Percentiles rank a stretch among this genome's conserved stretches.
These are phyloP conservation scores for Notospermus geniculatus DNA, from an alignment of 1,140 invertebrate genomes.

Conservation along the genomic window DNA sequence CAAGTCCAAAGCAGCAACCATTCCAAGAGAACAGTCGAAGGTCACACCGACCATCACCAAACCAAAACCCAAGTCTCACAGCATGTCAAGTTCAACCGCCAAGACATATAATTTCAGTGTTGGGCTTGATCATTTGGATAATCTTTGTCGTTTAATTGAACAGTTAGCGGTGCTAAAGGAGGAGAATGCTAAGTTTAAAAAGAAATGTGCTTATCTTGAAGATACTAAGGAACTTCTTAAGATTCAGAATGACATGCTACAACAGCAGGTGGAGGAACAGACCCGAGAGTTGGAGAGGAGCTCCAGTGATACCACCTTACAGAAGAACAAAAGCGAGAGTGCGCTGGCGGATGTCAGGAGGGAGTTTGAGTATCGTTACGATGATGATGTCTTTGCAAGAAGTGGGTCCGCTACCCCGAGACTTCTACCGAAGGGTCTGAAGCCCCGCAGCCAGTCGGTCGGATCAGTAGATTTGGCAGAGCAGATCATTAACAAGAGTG, in stretches of 20 bases:
- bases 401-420: neutral
- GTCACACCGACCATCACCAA: neutral
- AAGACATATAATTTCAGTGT: constrained; percentile 35
- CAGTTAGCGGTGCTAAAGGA: constrained; percentile 70
- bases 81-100: neutral
- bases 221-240: constrained; percentile 68
- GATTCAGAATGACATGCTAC: constrained; percentile 45
- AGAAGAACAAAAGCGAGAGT: constrained; percentile 10
- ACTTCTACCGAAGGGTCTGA: neutral
- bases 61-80: constrained; percentile 2
- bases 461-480: constrained; percentile 13
- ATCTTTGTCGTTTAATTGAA: constrained; percentile 71
- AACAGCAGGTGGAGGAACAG: neutral
- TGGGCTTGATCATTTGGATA: constrained; percentile 73
- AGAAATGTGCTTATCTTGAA: constrained; percentile 70
- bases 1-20: neutral
- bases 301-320: constrained; percentile 1
- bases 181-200: constrained; percentile 68
- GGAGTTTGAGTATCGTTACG: constrained; percentile 59
- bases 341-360: constrained; percentile 67
- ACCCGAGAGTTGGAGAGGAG: neutral
- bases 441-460: constrained; percentile 11
- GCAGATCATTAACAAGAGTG: neutral
- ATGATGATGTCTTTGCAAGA: constrained; percentile 3
- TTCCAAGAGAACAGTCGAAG: neutral